Conservation (phyloP, 2,113 vertebrate genomes). For the Melanerpes formicivorus region DNA sequence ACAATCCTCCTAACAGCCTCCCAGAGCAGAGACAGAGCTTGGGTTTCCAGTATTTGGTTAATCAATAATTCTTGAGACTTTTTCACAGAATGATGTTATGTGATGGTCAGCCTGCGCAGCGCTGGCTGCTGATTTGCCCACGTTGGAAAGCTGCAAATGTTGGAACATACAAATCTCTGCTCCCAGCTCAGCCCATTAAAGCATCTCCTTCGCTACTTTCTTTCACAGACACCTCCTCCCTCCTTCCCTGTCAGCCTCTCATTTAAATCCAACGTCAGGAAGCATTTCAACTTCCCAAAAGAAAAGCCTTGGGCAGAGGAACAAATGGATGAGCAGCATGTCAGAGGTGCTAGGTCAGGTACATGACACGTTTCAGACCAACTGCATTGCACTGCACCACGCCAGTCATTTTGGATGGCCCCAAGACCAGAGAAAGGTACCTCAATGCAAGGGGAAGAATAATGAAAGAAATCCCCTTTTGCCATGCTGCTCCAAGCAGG, state of each 20-base stretch:
- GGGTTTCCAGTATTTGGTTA: neutral
- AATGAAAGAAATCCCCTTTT: neutral
- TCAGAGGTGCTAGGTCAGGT: accelerated
- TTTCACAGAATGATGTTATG: neutral
- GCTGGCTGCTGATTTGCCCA: neutral
- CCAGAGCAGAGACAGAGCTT: neutral
- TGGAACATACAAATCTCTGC: neutral
- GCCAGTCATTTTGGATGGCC: neutral
- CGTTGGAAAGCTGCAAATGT: neutral
- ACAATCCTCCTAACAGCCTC: neutral
- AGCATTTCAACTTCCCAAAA: neutral
- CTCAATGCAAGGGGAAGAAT: neutral
- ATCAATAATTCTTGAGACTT: neutral
- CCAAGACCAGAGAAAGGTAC: neutral
- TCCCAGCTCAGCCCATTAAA: neutral
- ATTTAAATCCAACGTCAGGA: neutral
- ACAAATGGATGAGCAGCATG: neutral
- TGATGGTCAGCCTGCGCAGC: accelerated
- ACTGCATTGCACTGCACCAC: accelerated
- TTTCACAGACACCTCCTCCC: neutral
- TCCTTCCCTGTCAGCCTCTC: neutral
- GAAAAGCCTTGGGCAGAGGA: neutral
- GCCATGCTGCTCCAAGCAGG: neutral
- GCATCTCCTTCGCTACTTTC: neutral
- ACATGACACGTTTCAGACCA: neutral